Evolutionary conservation across 2,113 vertebrate species (phyloP).

Genomic region (Ailurus styani): DNA sequence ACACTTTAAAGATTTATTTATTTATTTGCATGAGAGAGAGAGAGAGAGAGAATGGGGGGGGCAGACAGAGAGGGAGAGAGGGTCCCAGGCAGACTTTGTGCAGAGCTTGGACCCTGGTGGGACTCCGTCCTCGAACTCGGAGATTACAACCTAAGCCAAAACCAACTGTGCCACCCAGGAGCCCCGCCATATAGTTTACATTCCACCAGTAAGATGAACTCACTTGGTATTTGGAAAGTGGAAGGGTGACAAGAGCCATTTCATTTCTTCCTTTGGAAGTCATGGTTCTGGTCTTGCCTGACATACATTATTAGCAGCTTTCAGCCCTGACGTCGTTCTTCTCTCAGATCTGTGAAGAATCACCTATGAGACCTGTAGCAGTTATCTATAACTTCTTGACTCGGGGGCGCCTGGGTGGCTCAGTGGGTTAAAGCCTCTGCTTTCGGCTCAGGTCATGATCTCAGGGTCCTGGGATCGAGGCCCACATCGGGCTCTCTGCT

Average conservation of each 20-base stretch:
- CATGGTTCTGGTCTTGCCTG: too few species aligned
- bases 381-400: not conserved
- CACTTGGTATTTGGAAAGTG: not conserved
- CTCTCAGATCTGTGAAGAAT: not conserved
- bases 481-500: too few species aligned
- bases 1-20: not conserved
- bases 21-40: not conserved
- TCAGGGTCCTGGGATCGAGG: too few species aligned
- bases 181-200: not conserved
- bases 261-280: not conserved
- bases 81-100: not conserved
- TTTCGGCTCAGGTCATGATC: too few species aligned
- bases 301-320: not conserved
- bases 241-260: not conserved
- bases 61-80: not conserved
- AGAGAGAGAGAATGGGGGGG: not conserved
- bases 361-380: not conserved
- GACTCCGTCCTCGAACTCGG: not conserved
- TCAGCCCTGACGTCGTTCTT: too few species aligned
- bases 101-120: not conserved
- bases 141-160: not conserved
- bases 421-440: too few species aligned
- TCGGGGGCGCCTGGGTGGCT: too few species aligned
- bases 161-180: not conserved
- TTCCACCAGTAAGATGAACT: not conserved